Evolutionary conservation across 2,113 vertebrate species (phyloP), one percentile per base, ranked within the genome.

Genomic region (Pterocles gutturalis): DNA sequence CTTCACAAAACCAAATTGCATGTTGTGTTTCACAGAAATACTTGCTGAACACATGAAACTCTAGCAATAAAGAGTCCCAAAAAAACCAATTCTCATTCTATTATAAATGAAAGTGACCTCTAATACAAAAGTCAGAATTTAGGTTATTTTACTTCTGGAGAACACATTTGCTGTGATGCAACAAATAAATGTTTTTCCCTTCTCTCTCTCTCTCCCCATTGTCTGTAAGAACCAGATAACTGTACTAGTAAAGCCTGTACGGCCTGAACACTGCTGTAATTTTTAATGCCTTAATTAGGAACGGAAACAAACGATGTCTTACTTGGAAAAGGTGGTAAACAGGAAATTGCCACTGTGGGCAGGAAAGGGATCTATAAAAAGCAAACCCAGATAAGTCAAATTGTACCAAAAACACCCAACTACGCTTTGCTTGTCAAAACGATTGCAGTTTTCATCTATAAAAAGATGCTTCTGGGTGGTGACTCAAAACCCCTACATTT

Each of bases 391-490:
- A 95, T 95, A 97, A 96, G 92, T 94, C 73, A 94, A 92, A 95
- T 94, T 94, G 91, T 79, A 92, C 69, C 76, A 88, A 95, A 77
- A 87, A 2, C 38, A 70, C 45, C 73, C 77, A 89, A 83, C 60
- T 93, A 76, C 88, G 57, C 57, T 97, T 92, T 79, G 87, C 95
- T 96, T 96, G 91, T 93, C 90, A 83, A 77, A 95, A 91, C 45
- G 11, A 95, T 93, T 95, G 85, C 73, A 54, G 90, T 97, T 97
- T 98, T 96, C 93, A 86, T 92, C 91, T 98, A 93, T 96, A 94
- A 95, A 97, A 96, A 86, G 79, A 64, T 7, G 95, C 91, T 94
- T 71, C 94, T 95, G 97, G 94, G 92, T 96, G 80, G 93, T 97
- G 96, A 97, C 90, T 96, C 95, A 97, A 95, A 96, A 34, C 57